Base-by-base conservation (phyloP, 2,797 vertebrate genomes). In the Gymnopithys bicolor region DNA sequence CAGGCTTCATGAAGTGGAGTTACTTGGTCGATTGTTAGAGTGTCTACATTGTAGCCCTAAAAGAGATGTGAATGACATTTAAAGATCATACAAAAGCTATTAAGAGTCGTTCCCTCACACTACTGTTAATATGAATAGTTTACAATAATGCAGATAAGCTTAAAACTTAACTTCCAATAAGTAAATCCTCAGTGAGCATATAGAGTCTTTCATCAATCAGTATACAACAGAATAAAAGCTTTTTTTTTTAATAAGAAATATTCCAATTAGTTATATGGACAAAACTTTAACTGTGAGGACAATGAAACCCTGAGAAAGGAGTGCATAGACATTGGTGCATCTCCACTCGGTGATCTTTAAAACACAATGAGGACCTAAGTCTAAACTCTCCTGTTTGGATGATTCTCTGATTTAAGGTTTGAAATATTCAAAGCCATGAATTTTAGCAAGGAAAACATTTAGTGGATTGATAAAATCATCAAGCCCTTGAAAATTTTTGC, bases 1-100 rank as follows among this genome's bases (percentile, higher is more conserved):
- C 99, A 99, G 91, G 99, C 99, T 94, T 99, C 99, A 13, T 99
- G 99, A 75, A 99, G 97, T 14, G 99, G 99, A 58, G 99, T 99
- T 89, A 99, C 98, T 55, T 99, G 99, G 97, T 99, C 99, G 92
- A 99, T 98, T 23, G 99, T 99, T 77, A 99, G 97, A 19, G 98
- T 98, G 90, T 99, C 99, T 56, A 99, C 98, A 94, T 98, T 99
- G 96, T 99, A 99, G 86, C 99, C 99, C 99, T 99, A 95, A 91
- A 94, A 13, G n/a, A 64, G 82, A 96, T 16, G 86, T 10, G 30
- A 86, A 86, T 28, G 13, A 63, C 37, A 83, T 37, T 76, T 21
- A 67, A 92, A 85, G 13, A 23, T 77, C 41, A 93, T 19, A 56
- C 9, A 39, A 84, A 74, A 77, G 17, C 46, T 84, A 35, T 4